Evolutionary conservation across 35 echinoderm and acorn worm genomes (phyloP).

Genomic region (Lytechinus variegatus): DNA sequence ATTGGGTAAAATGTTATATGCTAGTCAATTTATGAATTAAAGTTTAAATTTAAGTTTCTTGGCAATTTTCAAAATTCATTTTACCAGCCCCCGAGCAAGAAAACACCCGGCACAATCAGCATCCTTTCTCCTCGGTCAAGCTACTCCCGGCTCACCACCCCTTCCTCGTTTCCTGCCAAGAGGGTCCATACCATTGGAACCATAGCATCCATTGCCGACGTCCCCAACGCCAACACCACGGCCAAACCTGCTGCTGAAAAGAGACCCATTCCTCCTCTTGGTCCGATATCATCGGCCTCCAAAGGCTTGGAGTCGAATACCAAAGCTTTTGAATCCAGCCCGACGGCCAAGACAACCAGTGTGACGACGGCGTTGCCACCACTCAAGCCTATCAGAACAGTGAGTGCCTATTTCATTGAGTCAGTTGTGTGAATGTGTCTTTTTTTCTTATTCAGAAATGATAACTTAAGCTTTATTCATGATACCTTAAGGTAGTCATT

Average conservation of each 20-base stretch:
- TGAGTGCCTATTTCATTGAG: background rate
- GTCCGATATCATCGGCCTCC: constrained; percentile 28
- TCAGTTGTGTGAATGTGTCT: background rate
- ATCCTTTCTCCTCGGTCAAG: background rate
- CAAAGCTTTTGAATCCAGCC: background rate
- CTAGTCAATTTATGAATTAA: no score
- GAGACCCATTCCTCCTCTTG: constrained; percentile 41
- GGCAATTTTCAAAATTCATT: background rate
- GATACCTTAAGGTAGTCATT: no score
- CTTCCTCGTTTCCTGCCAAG: background rate
- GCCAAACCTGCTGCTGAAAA: background rate
- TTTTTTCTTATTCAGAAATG: no score
- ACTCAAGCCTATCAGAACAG: constrained; percentile 15
- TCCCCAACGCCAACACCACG: background rate
- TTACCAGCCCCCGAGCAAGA: background rate
- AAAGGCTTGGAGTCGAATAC: background rate
- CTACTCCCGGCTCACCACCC: background rate
- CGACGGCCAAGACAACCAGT: background rate
- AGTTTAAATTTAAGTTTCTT: no score
- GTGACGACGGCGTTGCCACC: constrained; percentile 1
- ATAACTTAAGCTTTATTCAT: no score
- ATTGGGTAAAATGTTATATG: no score
- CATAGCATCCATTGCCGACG: constrained; percentile 27
- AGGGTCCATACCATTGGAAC: constrained; percentile 23
- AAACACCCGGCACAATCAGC: background rate